Percentiles rank a stretch among this genome's conserved stretches.
These are phyloP conservation scores for Enteromius treurensis DNA, from an alignment of 2,797 vertebrate genomes.

Conservation along the genomic window DNA sequence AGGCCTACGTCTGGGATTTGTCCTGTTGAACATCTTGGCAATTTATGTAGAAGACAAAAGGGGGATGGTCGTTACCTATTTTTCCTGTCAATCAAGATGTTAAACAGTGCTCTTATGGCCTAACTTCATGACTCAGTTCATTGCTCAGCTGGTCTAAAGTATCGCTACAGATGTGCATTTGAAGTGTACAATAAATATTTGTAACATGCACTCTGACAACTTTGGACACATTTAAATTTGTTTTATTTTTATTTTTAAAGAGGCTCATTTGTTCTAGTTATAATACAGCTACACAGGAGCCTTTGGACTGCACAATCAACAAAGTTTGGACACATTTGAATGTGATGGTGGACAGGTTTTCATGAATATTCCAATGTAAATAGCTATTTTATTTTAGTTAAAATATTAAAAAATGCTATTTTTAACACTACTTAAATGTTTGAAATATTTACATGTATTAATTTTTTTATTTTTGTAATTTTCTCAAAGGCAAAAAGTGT, in stretches of 20 bases:
- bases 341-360: background rate
- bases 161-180: background rate
- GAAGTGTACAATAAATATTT: background rate
- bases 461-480: too few species aligned
- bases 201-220: background rate
- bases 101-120: slow-evolving; percentile 1
- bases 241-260: background rate
- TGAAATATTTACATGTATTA: too few species aligned
- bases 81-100: slow-evolving; percentile 35
- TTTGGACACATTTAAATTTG: background rate
- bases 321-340: background rate
- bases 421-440: too few species aligned
- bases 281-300: background rate
- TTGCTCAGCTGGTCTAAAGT: background rate
- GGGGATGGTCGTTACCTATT: slow-evolving; percentile 29
- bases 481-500: too few species aligned
- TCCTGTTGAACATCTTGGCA: slow-evolving; percentile 26
- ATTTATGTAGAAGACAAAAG: slow-evolving; percentile 39
- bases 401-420: too few species aligned
- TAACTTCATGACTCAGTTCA: slow-evolving; percentile 4
- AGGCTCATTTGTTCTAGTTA: background rate
- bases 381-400: too few species aligned
- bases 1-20: slow-evolving; percentile 27
- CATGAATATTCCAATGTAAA: background rate
- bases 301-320: background rate